A percentile compares a stretch with the other conserved stretches of the same genome.
These are phyloP conservation scores for Lacerta agilis DNA, from an alignment of 2,797 vertebrate genomes.

Conservation along the genomic window DNA sequence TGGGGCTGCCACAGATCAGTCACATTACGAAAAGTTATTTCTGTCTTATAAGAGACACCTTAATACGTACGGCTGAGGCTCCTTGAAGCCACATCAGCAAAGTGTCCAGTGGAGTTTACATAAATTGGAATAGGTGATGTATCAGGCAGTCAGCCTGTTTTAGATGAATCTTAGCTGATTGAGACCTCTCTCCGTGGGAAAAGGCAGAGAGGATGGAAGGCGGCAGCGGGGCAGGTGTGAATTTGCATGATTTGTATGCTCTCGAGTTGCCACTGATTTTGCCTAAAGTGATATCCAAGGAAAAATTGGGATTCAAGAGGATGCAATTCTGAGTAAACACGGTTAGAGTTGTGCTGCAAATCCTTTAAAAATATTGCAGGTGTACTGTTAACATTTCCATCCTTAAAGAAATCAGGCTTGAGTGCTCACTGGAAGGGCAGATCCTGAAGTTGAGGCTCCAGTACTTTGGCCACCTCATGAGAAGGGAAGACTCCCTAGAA, in stretches of 20 bases:
- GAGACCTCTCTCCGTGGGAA: not conserved
- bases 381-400: not conserved
- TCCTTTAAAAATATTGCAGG: not conserved
- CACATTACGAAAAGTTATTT: conserved; percentile 55
- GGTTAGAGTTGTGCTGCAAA: too few species aligned
- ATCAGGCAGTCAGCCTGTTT: conserved; percentile 20
- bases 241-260: not conserved
- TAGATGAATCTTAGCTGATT: conserved; percentile 27
- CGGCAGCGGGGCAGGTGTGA: not conserved
- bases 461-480: too few species aligned
- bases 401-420: too few species aligned
- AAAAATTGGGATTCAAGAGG: not conserved
- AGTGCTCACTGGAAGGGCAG: too few species aligned
- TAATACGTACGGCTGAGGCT: conserved; percentile 6
- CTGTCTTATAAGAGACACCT: conserved; percentile 32
- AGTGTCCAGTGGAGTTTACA: conserved; percentile 39
- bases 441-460: too few species aligned
- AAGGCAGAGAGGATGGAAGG: not conserved
- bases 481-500: too few species aligned
- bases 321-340: not conserved
- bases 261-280: not conserved
- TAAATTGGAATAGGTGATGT: conserved; percentile 25
- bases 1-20: conserved; percentile 64
- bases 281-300: not conserved
- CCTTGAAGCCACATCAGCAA: conserved; percentile 31